Base-by-base conservation (phyloP, 2,888 invertebrate species). In the Dynastes maya region DNA sequence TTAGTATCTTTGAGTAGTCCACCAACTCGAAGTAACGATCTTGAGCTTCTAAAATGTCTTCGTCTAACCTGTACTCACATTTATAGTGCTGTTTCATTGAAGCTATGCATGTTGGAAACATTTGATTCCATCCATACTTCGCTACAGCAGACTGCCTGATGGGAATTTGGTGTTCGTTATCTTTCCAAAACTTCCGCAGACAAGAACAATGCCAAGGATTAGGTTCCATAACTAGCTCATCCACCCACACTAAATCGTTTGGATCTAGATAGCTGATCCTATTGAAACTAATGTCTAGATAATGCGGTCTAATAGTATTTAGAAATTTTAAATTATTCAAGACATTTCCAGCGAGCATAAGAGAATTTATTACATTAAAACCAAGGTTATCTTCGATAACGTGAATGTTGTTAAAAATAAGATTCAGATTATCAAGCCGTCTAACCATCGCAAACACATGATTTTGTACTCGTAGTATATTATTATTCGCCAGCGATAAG, bases 201-300 rank as follows among this genome's bases (percentile, higher is more conserved):
- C 76, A 76, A 2, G 65, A 64, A 53, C 76, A 76, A 37, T 76
- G 51, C 55, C 65, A 76, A 32, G 76, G 76, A 76, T 76, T 76
- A 6, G 76, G 76, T 51, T 76, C 55, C 49, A 67, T 53, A n/a
- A 55, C 64, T n/a, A 76, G 64, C 32, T 76, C 55, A 11, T 67
- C 32, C n/a, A 67, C 55, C 16, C 45, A 1, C 8, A 32, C 40
- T 16, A 55, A n/a, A 53, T 53, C 27, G 2, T 37, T 27, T 27
- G 27, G 8, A 55, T 29, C 53, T n/a, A 67, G 9, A 16, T 76
- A 67, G 16, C 67, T 67, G 29, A 76, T 67, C 67, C 53, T 76
- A 55, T 76, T 76, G 16, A 67, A 76, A 53, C 76, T 76, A 29
- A 76, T 55, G 13, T 67, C 65, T 32, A 76, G 37, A 16, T n/a